Percentiles rank a stretch among this genome's conserved stretches.
Evolutionary conservation across 2,797 vertebrate species (phyloP).

Genomic region (Fundulus diaphanus): DNA sequence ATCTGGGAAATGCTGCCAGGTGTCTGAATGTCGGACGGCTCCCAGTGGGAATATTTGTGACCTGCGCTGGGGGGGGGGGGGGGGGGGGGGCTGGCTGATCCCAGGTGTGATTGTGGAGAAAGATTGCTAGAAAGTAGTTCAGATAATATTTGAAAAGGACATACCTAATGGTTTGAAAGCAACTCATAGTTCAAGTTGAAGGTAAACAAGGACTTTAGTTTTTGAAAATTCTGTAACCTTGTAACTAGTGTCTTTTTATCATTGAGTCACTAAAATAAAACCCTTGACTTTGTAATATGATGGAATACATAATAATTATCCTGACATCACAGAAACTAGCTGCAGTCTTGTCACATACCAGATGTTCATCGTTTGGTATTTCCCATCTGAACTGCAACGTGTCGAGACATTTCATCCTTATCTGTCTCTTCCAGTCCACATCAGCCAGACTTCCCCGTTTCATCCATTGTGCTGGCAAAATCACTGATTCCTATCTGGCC

Average conservation of each 20-base stretch:
- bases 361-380: constrained; percentile 12
- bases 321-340: not conserved
- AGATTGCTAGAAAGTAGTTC: not conserved
- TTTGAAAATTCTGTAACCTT: not conserved
- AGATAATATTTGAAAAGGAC: constrained; percentile 4
- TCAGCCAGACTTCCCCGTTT: constrained; percentile 41
- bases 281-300: not conserved
- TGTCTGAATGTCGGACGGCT: constrained; percentile 28
- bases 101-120: constrained; percentile 49
- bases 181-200: not conserved
- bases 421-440: constrained; percentile 39
- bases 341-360: constrained; percentile 23
- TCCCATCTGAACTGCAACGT: constrained; percentile 39
- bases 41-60: constrained; percentile 52
- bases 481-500: constrained; percentile 54
- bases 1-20: constrained; percentile 32
- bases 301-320: not conserved
- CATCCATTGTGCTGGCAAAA: constrained; percentile 34
- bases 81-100: constrained; percentile 31
- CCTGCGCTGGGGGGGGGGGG: constrained; percentile 35
- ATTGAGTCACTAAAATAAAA: not conserved
- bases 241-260: not conserved
- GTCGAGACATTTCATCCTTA: constrained; percentile 59
- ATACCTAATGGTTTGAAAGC: not conserved
- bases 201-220: not conserved